phyloP scores from a whole-genome alignment of 2,888 invertebrate species.

The Metalampra italica region DNA sequence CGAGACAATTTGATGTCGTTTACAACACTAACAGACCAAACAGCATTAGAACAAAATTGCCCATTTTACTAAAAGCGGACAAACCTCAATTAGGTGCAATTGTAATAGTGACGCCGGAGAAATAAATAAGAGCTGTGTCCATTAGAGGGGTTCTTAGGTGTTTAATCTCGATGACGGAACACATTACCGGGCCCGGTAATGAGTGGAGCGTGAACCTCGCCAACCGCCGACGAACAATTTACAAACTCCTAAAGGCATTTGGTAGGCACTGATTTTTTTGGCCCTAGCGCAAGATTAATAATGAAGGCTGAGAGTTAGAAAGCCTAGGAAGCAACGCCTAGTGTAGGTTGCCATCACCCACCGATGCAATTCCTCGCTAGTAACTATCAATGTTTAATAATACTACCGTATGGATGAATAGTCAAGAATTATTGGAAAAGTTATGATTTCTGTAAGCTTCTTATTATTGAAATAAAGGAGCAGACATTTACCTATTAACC shows the following conservation, averaged over 20 bases:
- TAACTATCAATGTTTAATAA: too few relatives aligned
- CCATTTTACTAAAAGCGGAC: slow-evolving; percentile 74
- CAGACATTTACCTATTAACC: too few relatives aligned
- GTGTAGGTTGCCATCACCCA: background rate
- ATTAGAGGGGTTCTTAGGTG: slow-evolving; percentile 50
- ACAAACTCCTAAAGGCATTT: slow-evolving; percentile 65
- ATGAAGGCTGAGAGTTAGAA: slow-evolving; percentile 26
- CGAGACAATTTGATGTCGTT: slow-evolving; percentile 42
- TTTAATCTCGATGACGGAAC: slow-evolving; percentile 77
- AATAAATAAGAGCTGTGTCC: slow-evolving; percentile 57
- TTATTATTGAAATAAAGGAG: too few relatives aligned
- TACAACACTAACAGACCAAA: slow-evolving; percentile 39
- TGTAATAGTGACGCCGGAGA: slow-evolving; percentile 68
- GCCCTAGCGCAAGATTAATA: slow-evolving; percentile 24
- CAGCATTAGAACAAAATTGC: slow-evolving; percentile 64
- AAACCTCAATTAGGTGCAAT: slow-evolving; percentile 72
- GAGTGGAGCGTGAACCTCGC: slow-evolving; percentile 66
- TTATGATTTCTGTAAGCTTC: too few relatives aligned
- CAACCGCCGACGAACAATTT: slow-evolving; percentile 55
- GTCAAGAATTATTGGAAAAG: too few relatives aligned
- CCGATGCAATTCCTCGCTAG: too few relatives aligned
- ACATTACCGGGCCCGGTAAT: slow-evolving; percentile 64
- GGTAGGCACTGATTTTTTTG: slow-evolving; percentile 31
- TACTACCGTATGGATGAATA: too few relatives aligned
- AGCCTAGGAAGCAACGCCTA: slow-evolving; percentile 3